These are phyloP conservation scores for Rhodophaea formosa DNA, from an alignment of 2,888 invertebrate genomes.

Conservation along the genomic window DNA sequence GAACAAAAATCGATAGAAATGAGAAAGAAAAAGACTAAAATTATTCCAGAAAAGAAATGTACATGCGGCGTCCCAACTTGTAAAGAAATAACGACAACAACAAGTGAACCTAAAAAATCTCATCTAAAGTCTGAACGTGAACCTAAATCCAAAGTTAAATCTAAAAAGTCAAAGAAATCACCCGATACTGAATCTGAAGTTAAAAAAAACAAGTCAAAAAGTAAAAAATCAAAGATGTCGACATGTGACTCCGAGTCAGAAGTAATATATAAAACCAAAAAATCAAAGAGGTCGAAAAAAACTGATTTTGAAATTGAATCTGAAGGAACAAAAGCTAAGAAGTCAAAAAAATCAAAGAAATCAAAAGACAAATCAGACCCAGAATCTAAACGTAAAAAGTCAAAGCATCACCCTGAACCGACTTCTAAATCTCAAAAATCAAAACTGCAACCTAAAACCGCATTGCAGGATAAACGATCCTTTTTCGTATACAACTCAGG, in stretches of 20 bases:
- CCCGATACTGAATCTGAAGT: not conserved
- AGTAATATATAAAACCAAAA: no score
- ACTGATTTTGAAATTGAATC: not conserved
- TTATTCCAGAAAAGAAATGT: not conserved
- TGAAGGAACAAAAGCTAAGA: not conserved
- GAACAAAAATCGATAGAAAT: slow-evolving; percentile 27
- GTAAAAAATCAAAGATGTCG: not conserved
- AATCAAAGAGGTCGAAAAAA: not conserved
- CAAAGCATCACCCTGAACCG: not conserved
- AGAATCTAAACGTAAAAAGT: not conserved
- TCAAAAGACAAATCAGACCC: no score
- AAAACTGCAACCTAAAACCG: no score
- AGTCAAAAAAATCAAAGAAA: not conserved
- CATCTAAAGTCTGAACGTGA: no score
- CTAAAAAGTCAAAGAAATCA: not conserved
- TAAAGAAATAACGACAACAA: not conserved
- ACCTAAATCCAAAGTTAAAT: not conserved
- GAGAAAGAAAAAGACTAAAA: slow-evolving; percentile 18
- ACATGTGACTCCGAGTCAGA: no score
- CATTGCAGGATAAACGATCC: no score
- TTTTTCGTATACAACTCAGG: no score
- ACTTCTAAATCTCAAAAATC: no score
- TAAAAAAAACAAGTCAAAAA: no score
- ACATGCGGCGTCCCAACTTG: not conserved
- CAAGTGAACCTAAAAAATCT: not conserved